Conservation (phyloP, 2,797 vertebrate genomes). For the Heteromormyrus szaboi region DNA sequence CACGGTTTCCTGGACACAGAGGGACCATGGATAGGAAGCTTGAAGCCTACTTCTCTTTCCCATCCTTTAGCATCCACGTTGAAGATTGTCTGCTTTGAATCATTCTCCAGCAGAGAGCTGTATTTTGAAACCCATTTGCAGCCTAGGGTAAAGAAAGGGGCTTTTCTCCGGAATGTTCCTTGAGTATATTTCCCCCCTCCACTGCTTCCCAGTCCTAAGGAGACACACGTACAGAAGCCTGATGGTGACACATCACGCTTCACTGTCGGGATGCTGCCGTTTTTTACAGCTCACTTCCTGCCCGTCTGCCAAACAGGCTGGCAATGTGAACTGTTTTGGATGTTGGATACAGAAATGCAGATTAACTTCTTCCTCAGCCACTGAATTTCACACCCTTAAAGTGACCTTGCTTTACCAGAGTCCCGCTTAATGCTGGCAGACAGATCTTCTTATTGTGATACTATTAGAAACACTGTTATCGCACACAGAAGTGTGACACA, state of each 20-base stretch:
- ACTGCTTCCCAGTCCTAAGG: not conserved
- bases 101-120: not conserved
- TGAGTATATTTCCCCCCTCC: not conserved
- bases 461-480: not conserved
- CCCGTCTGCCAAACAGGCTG: not conserved
- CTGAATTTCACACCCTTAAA: not conserved
- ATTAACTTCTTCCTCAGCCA: conserved; percentile 8
- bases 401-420: not conserved
- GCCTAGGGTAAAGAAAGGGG: not conserved
- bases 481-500: not conserved
- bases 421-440: not conserved
- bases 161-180: not conserved
- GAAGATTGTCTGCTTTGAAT: not conserved
- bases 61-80: not conserved
- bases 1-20: not conserved
- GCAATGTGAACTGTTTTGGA: not conserved
- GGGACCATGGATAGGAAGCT: not conserved
- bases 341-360: not conserved
- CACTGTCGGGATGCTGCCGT: not conserved
- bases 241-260: not conserved
- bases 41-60: not conserved
- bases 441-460: not conserved
- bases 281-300: not conserved
- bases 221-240: not conserved
- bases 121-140: not conserved